Evolutionary conservation across 2,797 vertebrate genomes (phyloP).

Genomic region (Glyptemys insculpta): DNA sequence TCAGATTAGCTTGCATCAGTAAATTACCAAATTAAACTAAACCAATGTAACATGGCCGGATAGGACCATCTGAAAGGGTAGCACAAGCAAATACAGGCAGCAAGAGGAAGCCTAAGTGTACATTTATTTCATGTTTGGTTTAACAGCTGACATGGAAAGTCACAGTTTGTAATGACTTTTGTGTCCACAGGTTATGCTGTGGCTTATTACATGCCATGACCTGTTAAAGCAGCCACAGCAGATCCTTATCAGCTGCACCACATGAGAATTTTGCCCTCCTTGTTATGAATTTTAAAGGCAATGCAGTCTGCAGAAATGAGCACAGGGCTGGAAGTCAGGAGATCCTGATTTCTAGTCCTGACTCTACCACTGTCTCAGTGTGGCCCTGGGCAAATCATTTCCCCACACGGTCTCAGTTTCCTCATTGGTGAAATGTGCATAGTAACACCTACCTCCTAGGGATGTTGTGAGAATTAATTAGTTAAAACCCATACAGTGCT

Average conservation of each 20-base stretch:
- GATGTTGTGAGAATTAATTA: neutral
- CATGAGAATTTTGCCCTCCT: neutral
- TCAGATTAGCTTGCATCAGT: neutral
- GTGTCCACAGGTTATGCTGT: neutral
- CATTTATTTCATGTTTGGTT: neutral
- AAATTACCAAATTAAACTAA: constrained; percentile 27
- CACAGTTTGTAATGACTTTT: neutral
- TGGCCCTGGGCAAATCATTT: neutral
- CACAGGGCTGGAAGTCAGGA: constrained; percentile 32
- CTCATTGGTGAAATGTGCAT: neutral
- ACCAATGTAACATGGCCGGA: neutral
- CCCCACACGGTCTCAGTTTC: neutral
- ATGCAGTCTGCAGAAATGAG: constrained; percentile 31
- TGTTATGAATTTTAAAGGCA: constrained; percentile 33
- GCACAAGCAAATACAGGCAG: neutral
- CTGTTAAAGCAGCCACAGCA: neutral
- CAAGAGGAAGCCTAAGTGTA: neutral
- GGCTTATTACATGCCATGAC: neutral
- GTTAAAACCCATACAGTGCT: neutral
- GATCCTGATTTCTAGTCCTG: constrained; percentile 1
- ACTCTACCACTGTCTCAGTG: neutral
- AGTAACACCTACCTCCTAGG: neutral
- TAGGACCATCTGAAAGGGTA: neutral
- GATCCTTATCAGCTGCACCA: neutral
- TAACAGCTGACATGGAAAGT: accelerated